Evolutionary conservation across 2,113 vertebrate genomes (phyloP), one percentile per base, ranked within the genome.

Genomic region (Bombycilla garrulus): DNA sequence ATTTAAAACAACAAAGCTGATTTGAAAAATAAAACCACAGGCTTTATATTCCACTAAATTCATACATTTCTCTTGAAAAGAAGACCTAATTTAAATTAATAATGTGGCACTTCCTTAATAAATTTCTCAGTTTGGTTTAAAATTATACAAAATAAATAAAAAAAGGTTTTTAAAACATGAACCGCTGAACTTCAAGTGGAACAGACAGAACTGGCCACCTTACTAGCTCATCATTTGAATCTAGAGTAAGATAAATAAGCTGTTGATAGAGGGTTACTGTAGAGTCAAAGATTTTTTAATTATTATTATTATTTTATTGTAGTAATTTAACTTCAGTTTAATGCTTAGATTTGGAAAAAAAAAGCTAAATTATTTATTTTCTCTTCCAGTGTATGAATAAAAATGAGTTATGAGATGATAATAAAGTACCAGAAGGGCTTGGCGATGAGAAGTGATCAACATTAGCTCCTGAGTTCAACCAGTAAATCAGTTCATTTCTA

Each of bases 331-430:
- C 62, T 89, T 73, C 71, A 57, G 54, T 93, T 93, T 77, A 74
- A 0, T 71, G 65, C 73, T 87, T 81, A 84, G 38, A 19, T 62
- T 78, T 72, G 24, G 54, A n/a, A 38, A 38, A 38, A 86, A 56
- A 90, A 91, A 36, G 23, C 36, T 26, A 74, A 88, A 47, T 50
- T 6, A 28, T 92, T 96, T 92, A 50, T 92, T 96, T 95, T 89
- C 51, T 91, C 47, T 92, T 74, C 84, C 33, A 58, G 3, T 54
- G 5, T 66, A 81, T 94, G 65, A 80, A 93, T 94, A 81, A 92
- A 92, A 95, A 84, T 91, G 42, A 89, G 47, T 35, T 62, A 89
- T 71, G 72, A 81, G 61, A 38, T 78, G 56, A 66, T 89, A 62
- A 69, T 86, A 35, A 86, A 94, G 47, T n/a, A 44, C 6, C 6